These are phyloP conservation scores for Pangasius sanitwongsei DNA, from an alignment of 2,797 vertebrate species.

Conservation along the genomic window DNA sequence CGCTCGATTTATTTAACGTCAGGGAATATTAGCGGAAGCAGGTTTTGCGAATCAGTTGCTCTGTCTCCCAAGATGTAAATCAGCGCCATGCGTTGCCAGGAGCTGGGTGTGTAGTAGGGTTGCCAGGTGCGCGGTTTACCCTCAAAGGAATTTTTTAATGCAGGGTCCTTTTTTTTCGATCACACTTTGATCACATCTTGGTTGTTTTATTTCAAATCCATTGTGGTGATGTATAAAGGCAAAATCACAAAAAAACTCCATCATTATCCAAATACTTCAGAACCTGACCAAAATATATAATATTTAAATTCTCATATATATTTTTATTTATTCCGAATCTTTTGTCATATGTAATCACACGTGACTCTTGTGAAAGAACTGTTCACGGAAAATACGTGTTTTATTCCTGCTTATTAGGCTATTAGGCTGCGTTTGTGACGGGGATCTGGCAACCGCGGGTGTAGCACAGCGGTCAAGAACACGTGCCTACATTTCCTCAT, in stretches of 20 bases:
- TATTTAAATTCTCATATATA: not conserved
- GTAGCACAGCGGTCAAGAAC: not conserved
- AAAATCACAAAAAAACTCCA: too few species aligned
- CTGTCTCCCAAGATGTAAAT: not conserved
- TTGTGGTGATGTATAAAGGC: too few species aligned
- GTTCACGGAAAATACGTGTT: not conserved
- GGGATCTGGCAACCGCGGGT: not conserved
- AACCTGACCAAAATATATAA: too few species aligned
- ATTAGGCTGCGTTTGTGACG: not conserved
- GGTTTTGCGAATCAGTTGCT: not conserved
- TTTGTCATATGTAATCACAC: not conserved
- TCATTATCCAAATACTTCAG: too few species aligned
- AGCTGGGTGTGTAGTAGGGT: too few species aligned
- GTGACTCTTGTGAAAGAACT: not conserved
- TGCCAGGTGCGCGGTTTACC: not conserved
- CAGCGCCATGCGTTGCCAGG: too few species aligned
- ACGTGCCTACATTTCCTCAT: not conserved
- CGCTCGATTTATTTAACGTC: not conserved
- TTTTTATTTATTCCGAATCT: not conserved
- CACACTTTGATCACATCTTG: too few species aligned
- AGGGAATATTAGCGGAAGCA: not conserved
- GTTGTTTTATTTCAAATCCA: too few species aligned
- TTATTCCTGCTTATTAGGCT: not conserved
- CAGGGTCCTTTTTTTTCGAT: not conserved
- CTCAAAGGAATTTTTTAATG: not conserved